These are phyloP conservation scores for Periparus ater DNA, from an alignment of 2,797 vertebrate genomes.

Conservation along the genomic window DNA sequence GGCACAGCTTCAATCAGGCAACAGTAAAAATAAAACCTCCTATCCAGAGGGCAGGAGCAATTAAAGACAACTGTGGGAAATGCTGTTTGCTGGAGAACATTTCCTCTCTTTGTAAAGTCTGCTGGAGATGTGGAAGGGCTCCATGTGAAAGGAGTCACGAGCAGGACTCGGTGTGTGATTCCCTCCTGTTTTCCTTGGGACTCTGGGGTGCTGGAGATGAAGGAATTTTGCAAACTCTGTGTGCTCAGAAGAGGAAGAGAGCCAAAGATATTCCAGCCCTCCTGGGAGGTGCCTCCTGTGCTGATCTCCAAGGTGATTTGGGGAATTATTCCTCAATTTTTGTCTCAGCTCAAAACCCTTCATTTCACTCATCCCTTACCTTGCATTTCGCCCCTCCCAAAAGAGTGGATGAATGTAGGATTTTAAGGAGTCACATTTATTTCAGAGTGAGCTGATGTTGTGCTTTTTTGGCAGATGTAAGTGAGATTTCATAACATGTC, in stretches of 20 bases:
- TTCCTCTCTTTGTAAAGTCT: background rate
- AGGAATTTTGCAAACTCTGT: background rate
- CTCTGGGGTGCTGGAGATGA: background rate
- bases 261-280: background rate
- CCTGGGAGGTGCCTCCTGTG: background rate
- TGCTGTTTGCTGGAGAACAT: background rate
- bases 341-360: background rate
- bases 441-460: background rate
- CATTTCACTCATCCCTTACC: background rate
- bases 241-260: background rate
- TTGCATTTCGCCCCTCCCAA: background rate
- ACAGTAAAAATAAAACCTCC: slow-evolving; percentile 23
- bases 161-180: rapidly evolving
- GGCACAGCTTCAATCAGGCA: slow-evolving; percentile 25
- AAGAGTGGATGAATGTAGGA: background rate
- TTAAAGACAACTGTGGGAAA: slow-evolving; percentile 31
- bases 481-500: background rate
- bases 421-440: background rate
- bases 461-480: background rate
- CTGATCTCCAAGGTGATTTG: background rate
- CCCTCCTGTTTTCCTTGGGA: background rate
- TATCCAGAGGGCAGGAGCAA: slow-evolving; percentile 22
- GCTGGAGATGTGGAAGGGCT: background rate
- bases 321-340: background rate
- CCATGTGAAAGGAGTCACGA: background rate